These are phyloP conservation scores for Muntiacus muntjak DNA, from an alignment of 2,113 vertebrate genomes.

Conservation along the genomic window DNA sequence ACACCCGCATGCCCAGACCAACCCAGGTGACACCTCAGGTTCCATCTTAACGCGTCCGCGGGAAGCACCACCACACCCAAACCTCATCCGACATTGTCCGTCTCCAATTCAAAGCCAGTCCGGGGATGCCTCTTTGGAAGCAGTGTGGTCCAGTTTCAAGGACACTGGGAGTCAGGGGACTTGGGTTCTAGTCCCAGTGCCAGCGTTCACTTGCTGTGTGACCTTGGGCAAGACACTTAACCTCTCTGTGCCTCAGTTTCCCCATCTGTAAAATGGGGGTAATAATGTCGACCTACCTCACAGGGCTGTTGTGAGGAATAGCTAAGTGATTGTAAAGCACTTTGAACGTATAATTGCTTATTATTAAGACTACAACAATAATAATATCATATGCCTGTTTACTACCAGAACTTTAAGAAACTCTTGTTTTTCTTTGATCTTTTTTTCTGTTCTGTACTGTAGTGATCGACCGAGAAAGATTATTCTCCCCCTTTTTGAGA, in stretches of 20 bases:
- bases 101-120: constrained; percentile 70
- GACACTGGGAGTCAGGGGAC: constrained; percentile 70
- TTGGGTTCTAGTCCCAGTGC: constrained; percentile 70
- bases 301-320: constrained; percentile 79
- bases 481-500: background rate
- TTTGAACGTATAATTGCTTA: constrained; percentile 75
- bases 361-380: constrained; percentile 75
- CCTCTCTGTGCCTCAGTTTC: constrained; percentile 79
- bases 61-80: constrained; percentile 61
- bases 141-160: constrained; percentile 68
- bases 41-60: constrained; percentile 58
- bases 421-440: constrained; percentile 65
- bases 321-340: constrained; percentile 78
- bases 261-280: constrained; percentile 78
- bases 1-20: constrained; percentile 64
- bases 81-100: constrained; percentile 71
- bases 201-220: constrained; percentile 61
- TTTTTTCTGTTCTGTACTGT: constrained; percentile 60
- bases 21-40: constrained; percentile 72
- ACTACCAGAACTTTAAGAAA: constrained; percentile 71
- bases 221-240: constrained; percentile 76
- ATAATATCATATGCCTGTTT: constrained; percentile 78
- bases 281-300: constrained; percentile 77
- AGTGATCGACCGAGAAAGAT: constrained; percentile 7
- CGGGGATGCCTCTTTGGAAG: constrained; percentile 72